Evolutionary conservation across 2,113 vertebrate genomes (phyloP).

Genomic region (Chloroceryle aenea): DNA sequence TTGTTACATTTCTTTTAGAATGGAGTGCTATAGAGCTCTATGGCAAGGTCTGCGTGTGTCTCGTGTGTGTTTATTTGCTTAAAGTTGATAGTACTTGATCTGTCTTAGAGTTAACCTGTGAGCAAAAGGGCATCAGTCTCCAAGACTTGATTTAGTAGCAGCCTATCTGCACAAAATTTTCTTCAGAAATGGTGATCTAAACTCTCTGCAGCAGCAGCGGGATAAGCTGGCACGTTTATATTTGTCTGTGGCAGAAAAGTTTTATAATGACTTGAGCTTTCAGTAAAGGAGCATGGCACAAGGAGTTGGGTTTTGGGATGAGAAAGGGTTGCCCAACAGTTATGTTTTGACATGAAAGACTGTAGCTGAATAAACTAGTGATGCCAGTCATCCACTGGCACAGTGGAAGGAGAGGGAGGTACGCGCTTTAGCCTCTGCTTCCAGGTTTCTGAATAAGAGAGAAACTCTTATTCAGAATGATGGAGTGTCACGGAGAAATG

Average conservation of each 20-base stretch:
- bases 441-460: background rate
- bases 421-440: background rate
- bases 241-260: background rate
- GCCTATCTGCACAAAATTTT: background rate
- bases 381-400: background rate
- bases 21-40: background rate
- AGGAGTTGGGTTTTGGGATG: background rate
- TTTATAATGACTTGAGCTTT: background rate
- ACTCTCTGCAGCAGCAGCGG: background rate
- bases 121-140: background rate
- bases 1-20: background rate
- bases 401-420: background rate
- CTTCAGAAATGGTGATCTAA: background rate
- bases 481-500: background rate
- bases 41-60: background rate
- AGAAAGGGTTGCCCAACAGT: background rate
- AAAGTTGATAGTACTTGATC: background rate
- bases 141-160: background rate
- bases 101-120: background rate
- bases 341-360: background rate
- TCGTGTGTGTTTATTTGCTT: background rate
- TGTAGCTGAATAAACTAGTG: background rate
- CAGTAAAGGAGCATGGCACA: background rate
- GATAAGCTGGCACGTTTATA: background rate
- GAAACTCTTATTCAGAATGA: background rate